Evolutionary conservation across 2,888 invertebrate species (phyloP).

Genomic region (Cerastoderma edule): DNA sequence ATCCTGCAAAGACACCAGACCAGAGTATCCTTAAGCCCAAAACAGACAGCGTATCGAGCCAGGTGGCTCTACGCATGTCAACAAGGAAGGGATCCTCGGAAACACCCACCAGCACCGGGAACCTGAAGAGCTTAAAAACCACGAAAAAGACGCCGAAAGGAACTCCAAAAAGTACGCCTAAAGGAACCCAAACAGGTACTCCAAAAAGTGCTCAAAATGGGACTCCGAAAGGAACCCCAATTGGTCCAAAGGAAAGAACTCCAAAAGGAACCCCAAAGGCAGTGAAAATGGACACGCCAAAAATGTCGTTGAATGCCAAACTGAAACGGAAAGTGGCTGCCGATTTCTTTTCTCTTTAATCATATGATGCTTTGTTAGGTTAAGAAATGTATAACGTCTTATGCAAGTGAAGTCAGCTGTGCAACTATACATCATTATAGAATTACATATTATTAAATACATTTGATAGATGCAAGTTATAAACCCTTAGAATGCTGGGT

Average conservation of each 20-base stretch:
- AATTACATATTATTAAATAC: too few relatives aligned
- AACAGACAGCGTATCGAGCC: background rate
- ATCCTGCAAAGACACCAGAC: conserved; percentile 66
- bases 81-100: background rate
- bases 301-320: conserved; percentile 3
- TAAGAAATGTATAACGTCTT: too few relatives aligned
- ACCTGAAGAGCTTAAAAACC: conserved; percentile 9
- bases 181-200: too few relatives aligned
- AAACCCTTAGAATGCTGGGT: too few relatives aligned
- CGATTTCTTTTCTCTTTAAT: conserved; percentile 13
- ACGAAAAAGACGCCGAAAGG: background rate
- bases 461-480: too few relatives aligned
- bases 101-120: background rate
- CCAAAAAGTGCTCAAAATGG: too few relatives aligned
- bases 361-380: too few relatives aligned
- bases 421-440: too few relatives aligned
- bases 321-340: conserved; percentile 4
- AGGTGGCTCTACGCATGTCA: background rate
- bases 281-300: background rate
- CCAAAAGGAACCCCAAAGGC: background rate
- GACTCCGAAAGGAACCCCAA: too few relatives aligned
- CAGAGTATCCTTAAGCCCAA: conserved; percentile 67
- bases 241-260: too few relatives aligned
- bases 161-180: too few relatives aligned
- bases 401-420: too few relatives aligned